These are phyloP conservation scores for Aproaerema taeniolella DNA, from an alignment of 2,888 invertebrate species.

Conservation along the genomic window DNA sequence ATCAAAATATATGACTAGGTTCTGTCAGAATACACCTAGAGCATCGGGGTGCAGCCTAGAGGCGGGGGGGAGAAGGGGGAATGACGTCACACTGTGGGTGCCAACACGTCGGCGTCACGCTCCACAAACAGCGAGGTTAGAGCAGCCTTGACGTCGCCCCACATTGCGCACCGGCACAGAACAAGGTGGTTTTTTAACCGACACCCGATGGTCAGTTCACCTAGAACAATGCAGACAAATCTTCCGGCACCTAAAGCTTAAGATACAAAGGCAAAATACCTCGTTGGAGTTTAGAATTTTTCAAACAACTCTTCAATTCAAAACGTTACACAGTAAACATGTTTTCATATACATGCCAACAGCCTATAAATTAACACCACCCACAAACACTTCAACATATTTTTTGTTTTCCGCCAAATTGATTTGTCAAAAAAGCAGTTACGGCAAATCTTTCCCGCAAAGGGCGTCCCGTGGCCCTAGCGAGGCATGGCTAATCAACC, in stretches of 20 bases:
- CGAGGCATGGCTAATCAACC: constrained; percentile 59
- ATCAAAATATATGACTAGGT: no score
- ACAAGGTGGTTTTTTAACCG: constrained; percentile 53
- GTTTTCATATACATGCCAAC: no score
- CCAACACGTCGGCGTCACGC: constrained; percentile 75
- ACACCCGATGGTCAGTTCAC: constrained; percentile 37
- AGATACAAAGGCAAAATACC: no score
- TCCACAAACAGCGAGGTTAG: constrained; percentile 75
- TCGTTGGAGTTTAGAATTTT: no score
- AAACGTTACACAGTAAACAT: no score
- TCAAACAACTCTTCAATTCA: no score
- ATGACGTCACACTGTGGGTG: constrained; percentile 71
- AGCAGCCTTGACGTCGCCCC: constrained; percentile 71
- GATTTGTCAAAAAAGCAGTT: constrained; percentile 24
- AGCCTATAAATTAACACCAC: constrained; percentile 25
- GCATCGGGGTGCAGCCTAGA: neutral
- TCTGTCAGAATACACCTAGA: no score
- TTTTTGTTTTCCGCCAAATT: constrained; percentile 17
- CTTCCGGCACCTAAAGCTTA: constrained; percentile 36
- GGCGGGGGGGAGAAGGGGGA: constrained; percentile 23
- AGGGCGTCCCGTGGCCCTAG: constrained; percentile 32
- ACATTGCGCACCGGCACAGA: constrained; percentile 67
- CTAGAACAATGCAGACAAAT: constrained; percentile 19
- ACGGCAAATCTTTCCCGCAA: constrained; percentile 13
- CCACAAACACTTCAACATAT: constrained; percentile 12